Percentiles rank a stretch among this genome's conserved stretches.
phyloP scores from a whole-genome alignment of 2,888 invertebrate species.

The Micoletzkya japonica region DNA sequence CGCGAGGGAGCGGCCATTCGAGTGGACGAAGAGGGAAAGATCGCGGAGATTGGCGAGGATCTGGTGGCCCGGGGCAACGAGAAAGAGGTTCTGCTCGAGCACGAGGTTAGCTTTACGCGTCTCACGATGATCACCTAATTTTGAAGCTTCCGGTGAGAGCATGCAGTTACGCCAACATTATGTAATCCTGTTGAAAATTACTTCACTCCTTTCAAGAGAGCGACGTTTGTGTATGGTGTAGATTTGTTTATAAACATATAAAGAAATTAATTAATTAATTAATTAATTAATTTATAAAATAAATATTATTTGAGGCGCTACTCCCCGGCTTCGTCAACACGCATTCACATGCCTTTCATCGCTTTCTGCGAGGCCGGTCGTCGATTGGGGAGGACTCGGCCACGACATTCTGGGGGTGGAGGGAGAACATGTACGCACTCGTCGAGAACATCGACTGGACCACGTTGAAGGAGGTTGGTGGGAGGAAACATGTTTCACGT shows the following conservation, averaged over 20 bases:
- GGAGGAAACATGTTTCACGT: neutral
- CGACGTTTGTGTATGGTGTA: too few species aligned
- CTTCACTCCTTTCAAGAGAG: too few species aligned
- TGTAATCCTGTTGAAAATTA: too few species aligned
- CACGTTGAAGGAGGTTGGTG: conserved; percentile 47
- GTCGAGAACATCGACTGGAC: conserved; percentile 51
- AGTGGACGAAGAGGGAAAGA: neutral
- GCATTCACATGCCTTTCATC: conserved; percentile 62
- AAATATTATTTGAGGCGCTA: neutral
- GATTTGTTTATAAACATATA: neutral
- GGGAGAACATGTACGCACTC: conserved; percentile 61
- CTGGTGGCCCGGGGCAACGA: neutral
- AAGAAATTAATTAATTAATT: too few species aligned
- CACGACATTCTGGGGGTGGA: conserved; percentile 61
- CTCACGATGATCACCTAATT: too few species aligned
- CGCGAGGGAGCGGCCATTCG: conserved; percentile 8
- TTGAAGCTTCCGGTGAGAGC: too few species aligned
- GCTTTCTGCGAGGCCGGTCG: conserved; percentile 47
- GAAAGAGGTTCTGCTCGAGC: neutral
- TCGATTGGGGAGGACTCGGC: conserved; percentile 30
- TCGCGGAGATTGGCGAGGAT: conserved; percentile 11
- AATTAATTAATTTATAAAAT: too few species aligned
- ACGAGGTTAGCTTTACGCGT: too few species aligned
- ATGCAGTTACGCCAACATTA: too few species aligned
- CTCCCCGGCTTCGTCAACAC: conserved; percentile 58